phyloP scores from a whole-genome alignment of 2,113 vertebrate genomes.

The human region DNA sequence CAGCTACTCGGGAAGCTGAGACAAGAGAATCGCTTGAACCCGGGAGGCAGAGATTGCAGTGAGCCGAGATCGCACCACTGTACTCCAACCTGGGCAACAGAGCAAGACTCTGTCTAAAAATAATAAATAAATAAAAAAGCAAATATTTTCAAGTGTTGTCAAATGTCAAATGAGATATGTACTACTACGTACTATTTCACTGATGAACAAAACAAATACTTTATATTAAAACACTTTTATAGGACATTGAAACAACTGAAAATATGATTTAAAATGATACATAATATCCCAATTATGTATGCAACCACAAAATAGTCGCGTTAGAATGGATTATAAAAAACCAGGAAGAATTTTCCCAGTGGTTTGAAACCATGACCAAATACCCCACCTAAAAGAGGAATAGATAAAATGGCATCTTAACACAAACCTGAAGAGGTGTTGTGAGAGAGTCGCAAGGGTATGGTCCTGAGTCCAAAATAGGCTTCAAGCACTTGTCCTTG shows the following conservation, averaged over 20 bases:
- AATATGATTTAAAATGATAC: not conserved
- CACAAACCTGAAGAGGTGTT: not conserved
- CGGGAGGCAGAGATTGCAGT: too few species aligned
- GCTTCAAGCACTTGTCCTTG: not conserved
- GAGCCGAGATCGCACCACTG: too few species aligned
- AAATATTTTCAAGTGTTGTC: not conserved
- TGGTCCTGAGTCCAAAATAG: not conserved
- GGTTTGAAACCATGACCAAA: not conserved
- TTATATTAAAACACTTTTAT: not conserved
- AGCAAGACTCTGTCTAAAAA: too few species aligned
- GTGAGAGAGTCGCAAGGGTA: not conserved
- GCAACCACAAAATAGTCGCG: not conserved
- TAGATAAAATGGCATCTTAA: not conserved
- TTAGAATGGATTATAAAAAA: not conserved
- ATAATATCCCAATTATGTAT: not conserved
- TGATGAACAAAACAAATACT: not conserved
- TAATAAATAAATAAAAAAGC: too few species aligned
- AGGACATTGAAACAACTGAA: not conserved
- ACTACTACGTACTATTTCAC: not conserved
- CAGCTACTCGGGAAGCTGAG: too few species aligned
- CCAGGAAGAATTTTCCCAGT: not conserved
- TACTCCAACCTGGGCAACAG: too few species aligned
- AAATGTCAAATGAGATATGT: not conserved
- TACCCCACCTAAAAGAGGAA: not conserved
- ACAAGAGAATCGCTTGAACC: too few species aligned